Evolutionary conservation across 2,888 invertebrate genomes (phyloP), one percentile per base, ranked within the genome.

Genomic region (Choristoneura rosaceana): DNA sequence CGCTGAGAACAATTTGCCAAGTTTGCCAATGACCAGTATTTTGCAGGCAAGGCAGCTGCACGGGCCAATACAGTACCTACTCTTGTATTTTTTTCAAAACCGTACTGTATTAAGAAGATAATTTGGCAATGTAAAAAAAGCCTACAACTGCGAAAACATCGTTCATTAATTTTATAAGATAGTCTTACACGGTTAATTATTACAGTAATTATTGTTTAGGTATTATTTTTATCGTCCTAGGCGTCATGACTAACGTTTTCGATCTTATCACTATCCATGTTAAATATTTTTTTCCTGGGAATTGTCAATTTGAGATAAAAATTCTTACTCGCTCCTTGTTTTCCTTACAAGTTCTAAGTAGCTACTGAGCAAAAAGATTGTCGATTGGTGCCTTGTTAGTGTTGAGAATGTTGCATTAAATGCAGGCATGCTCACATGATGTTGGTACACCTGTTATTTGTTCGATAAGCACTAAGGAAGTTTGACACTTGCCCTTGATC

Each of bases 1-100:
- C 55, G 67, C 62, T 71, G 43, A 55, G 33, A 61, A 71, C 33
- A 70, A 62, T 67, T 67, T 63, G 62, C 71, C 67, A 71, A 66
- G 38, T 38, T 38, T 61, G 41, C 45, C 45, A 17, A 62, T 34
- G 33, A 34, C 45, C 34, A 45, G 55, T 52, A 70, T 50, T 38
- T 65, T 34, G 34, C 41, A 38, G 17, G 52, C 71, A 71, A 38
- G 17, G 52, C 71, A 71, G 61, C 66, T 71, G 71, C 52, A 17
- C 15, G 9, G 52, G 38, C 7, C 38, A 38, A 43, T 34, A 25
- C 9, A 52, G 47, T 45, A 43, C 41, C 43, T 25, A 25, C 1
- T 25, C 4, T 34, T 62, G 45, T 45, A 14, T 47, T n/a, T n/a
- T 47, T 45, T 47, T n/a, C 2, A 5, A 47, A 3, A 47, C n/a